Conservation (phyloP, 2,888 invertebrate genomes). For the Tortrix viridana region DNA sequence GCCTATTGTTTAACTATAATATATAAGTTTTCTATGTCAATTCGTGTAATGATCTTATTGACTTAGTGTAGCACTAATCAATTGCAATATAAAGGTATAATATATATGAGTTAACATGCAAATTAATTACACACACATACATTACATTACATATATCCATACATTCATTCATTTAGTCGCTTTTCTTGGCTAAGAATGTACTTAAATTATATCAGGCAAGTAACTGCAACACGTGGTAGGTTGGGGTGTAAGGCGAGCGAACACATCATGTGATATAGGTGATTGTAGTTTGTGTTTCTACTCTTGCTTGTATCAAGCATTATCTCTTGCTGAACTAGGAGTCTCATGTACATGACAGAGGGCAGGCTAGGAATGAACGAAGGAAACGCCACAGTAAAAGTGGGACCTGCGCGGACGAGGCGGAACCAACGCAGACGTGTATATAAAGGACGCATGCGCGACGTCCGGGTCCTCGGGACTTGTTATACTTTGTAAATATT, state of each 20-base stretch:
- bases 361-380: constrained; percentile 2
- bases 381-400: not conserved
- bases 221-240: constrained; percentile 25
- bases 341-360: not conserved
- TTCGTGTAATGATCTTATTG: constrained; percentile 58
- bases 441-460: constrained; percentile 41
- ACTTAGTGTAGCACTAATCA: constrained; percentile 45
- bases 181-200: constrained; percentile 48
- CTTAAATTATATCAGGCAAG: constrained; percentile 43
- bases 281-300: constrained; percentile 36
- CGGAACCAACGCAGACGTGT: constrained; percentile 38
- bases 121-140: too few relatives aligned
- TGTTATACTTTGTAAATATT: constrained; percentile 79
- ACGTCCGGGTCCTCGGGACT: constrained; percentile 59
- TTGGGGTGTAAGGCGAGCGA: constrained; percentile 40
- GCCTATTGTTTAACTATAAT: constrained; percentile 52
- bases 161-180: constrained; percentile 28
- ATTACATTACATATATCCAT: too few relatives aligned
- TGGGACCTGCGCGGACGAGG: not conserved
- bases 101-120: constrained; percentile 20
- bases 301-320: constrained; percentile 47
- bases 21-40: constrained; percentile 60
- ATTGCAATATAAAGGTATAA: constrained; percentile 39
- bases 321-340: constrained; percentile 26
- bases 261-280: constrained; percentile 38